phyloP scores from a whole-genome alignment of 2,888 invertebrate genomes.

The Diloba caeruleocephala region DNA sequence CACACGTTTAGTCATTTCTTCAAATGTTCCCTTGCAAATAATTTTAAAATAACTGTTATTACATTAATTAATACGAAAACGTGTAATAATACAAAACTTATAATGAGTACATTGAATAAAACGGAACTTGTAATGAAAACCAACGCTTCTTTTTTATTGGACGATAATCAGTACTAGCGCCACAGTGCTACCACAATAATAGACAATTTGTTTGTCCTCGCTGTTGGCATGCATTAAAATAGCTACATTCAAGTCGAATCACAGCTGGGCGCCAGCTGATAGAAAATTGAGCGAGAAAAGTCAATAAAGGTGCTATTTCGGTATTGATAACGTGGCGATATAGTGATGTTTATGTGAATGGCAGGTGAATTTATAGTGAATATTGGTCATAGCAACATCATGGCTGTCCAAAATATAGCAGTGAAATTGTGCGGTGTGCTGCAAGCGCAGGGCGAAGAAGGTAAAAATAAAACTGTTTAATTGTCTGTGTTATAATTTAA shows the following conservation, averaged over 20 bases:
- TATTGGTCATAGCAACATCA: slow-evolving; percentile 64
- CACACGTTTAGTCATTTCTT: neutral
- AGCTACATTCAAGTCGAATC: slow-evolving; percentile 71
- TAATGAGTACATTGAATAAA: slow-evolving; percentile 38
- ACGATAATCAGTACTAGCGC: slow-evolving; percentile 52
- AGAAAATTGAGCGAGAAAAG: slow-evolving; percentile 82
- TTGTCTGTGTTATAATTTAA: slow-evolving; percentile 25
- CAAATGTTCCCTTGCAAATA: neutral
- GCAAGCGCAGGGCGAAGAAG: slow-evolving; percentile 82
- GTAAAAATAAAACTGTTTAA: slow-evolving; percentile 65
- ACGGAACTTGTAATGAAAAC: slow-evolving; percentile 58
- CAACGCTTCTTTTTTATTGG: slow-evolving; percentile 73
- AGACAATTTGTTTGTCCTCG: slow-evolving; percentile 47
- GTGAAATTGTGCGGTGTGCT: slow-evolving; percentile 89
- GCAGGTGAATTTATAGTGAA: slow-evolving; percentile 59
- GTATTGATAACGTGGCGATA: slow-evolving; percentile 68
- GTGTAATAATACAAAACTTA: neutral
- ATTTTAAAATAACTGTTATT: neutral
- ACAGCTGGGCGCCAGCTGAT: slow-evolving; percentile 88
- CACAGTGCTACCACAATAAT: slow-evolving; percentile 53
- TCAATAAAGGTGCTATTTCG: slow-evolving; percentile 74
- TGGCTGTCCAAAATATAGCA: slow-evolving; percentile 88
- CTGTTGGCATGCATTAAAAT: slow-evolving; percentile 66
- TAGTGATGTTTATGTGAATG: slow-evolving; percentile 57
- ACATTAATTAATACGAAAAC: neutral